phyloP scores from a whole-genome alignment of 2,113 vertebrate genomes.

The Tamias sibiricus region DNA sequence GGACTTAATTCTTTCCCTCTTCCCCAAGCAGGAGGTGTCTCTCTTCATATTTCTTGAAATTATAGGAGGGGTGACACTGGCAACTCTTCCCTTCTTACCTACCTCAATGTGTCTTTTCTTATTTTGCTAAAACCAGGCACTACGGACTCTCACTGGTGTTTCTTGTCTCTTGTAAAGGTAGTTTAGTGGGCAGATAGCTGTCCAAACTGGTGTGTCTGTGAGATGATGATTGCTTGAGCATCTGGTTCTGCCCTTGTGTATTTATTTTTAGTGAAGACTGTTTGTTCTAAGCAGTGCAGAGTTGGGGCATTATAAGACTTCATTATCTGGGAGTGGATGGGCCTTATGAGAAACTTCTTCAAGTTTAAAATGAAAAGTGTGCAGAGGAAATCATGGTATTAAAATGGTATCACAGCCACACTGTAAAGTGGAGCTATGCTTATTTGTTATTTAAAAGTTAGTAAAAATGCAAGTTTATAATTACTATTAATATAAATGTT shows the following conservation, averaged over 20 bases:
- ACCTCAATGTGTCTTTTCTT: background rate
- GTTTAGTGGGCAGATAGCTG: background rate
- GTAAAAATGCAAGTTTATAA: slow-evolving; percentile 10
- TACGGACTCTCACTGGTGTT: background rate
- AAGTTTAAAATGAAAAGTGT: background rate
- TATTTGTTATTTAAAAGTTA: slow-evolving; percentile 18
- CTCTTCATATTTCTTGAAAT: background rate
- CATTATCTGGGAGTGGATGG: background rate
- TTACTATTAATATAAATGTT: background rate
- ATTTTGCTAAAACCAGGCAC: background rate
- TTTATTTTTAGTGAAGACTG: background rate
- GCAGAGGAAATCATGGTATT: background rate
- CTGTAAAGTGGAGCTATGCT: background rate
- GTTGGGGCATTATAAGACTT: background rate
- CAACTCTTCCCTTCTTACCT: background rate
- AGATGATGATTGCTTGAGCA: background rate
- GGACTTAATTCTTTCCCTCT: background rate
- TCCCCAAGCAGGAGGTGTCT: too few relatives aligned
- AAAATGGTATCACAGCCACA: background rate
- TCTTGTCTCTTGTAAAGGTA: background rate
- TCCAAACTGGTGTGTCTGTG: background rate
- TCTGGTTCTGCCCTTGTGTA: background rate
- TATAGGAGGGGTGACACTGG: background rate
- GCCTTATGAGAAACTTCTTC: background rate
- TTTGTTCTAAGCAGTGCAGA: background rate